Conservation (phyloP, 2,797 vertebrate genomes). For the Ctenopoma kingsleyae region DNA sequence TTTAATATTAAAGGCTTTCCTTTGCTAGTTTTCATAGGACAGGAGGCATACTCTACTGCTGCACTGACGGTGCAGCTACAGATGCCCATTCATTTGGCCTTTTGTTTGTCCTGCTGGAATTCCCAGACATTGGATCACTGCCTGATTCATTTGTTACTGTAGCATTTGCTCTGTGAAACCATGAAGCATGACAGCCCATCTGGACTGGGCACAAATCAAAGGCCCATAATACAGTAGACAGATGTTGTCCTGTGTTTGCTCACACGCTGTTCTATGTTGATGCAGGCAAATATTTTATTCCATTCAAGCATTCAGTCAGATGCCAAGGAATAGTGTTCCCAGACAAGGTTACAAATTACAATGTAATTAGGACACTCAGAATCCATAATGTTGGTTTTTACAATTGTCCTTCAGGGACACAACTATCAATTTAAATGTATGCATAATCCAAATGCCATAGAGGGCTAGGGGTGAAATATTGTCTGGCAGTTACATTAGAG, state of each 20-base stretch:
- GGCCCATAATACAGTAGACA: slow-evolving; percentile 64
- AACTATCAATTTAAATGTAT: slow-evolving; percentile 25
- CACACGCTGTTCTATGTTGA: slow-evolving; percentile 37
- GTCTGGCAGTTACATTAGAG: not conserved
- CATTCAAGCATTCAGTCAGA: slow-evolving; percentile 31
- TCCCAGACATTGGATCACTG: slow-evolving; percentile 63
- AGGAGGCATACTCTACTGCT: slow-evolving; percentile 32
- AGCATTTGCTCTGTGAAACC: slow-evolving; percentile 58
- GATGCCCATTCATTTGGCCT: slow-evolving; percentile 64
- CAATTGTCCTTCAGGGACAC: slow-evolving; percentile 22
- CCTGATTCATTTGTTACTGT: slow-evolving; percentile 72
- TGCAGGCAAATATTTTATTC: slow-evolving; percentile 59
- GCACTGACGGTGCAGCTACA: slow-evolving; percentile 32
- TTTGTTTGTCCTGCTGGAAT: slow-evolving; percentile 64
- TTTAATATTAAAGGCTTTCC: slow-evolving; percentile 51
- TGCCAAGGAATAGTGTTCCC: slow-evolving; percentile 36
- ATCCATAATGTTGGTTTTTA: slow-evolving; percentile 40
- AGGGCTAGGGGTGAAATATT: slow-evolving; percentile 6
- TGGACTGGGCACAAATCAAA: slow-evolving; percentile 76
- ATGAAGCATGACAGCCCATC: slow-evolving; percentile 67
- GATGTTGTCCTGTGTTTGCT: slow-evolving; percentile 68
- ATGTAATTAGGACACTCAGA: slow-evolving; percentile 48
- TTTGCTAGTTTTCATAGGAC: slow-evolving; percentile 33
- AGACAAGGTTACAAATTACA: slow-evolving; percentile 63
- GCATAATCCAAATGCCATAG: slow-evolving; percentile 17